Evolutionary conservation across 1,140 invertebrate species (phyloP), one percentile per base, ranked within the genome.

Genomic region (Drosophila bifasciata): DNA sequence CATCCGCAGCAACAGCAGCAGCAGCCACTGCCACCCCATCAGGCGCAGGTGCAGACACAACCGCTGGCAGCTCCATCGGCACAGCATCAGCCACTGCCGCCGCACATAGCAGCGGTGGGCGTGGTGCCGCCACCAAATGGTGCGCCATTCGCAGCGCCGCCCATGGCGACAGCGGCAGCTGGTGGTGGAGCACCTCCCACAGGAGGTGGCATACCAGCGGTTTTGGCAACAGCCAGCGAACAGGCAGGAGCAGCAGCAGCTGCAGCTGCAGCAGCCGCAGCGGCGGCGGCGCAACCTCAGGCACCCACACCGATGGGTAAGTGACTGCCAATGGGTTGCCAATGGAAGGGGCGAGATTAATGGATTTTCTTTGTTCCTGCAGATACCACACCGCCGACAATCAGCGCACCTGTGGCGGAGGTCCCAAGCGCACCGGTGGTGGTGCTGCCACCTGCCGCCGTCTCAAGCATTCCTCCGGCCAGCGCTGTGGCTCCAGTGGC

Each of bases 371-470:
- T 16, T 46, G 13, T 11, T 15, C 3, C 45, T 55, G 7, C 21
- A 91, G 88, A 90, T 40, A 90, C 81, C 28, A 84, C 81, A 45
- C 88, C 89, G n/a, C 71, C 86, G 16, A 69, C 83, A 69, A 56
- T 71, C 41, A 69, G 51, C 63, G 63, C 60, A 36, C 56, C 84
- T 21, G 62, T 57, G 36, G 46, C 57, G n/a, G 79, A 83, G 21
- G 44, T 39, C 21, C 43, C 49, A 44, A 48, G 48, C 39, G 56
- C 48, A n/a, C 43, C 76, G 46, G 23, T 53, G 43, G 58, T 25
- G 11, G 57, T 60, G 36, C 19, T 46, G 36, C 45, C 59, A 56
- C 70, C 59, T 6, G 57, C 75, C 28, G 44, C 53, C 17, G 58
- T 64, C 43, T 36, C 32, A 36, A 83, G 66, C 79, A 89, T 84